phyloP scores from a whole-genome alignment of 1,140 invertebrate genomes.

The Drosophila azteca region DNA sequence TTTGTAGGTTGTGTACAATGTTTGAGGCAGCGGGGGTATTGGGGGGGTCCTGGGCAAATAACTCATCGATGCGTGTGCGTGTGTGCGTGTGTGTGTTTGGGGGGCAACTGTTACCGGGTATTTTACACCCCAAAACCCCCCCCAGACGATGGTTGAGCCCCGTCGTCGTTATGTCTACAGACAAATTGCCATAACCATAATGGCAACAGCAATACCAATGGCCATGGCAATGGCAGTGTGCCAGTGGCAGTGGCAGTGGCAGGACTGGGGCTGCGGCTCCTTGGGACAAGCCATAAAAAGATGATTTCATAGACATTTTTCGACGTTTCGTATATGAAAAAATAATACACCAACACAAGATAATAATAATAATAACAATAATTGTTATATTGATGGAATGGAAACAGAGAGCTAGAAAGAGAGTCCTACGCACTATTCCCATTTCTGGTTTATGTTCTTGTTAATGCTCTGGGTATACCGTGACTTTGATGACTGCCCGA shows the following conservation, averaged over 20 bases:
- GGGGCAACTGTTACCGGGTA: slow-evolving; percentile 71
- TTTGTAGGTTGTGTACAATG: slow-evolving; percentile 8
- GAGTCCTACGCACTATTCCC: slow-evolving; percentile 33
- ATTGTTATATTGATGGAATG: slow-evolving; percentile 77
- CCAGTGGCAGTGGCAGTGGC: background rate
- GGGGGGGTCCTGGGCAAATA: slow-evolving; percentile 54
- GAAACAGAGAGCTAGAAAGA: background rate
- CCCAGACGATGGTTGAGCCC: background rate
- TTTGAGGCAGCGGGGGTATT: slow-evolving; percentile 1
- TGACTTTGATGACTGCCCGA: slow-evolving; percentile 35
- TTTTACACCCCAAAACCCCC: slow-evolving; percentile 54
- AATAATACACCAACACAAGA: slow-evolving; percentile 68
- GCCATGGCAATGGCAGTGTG: slow-evolving; percentile 24
- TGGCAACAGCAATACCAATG: slow-evolving; percentile 44
- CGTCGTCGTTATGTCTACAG: slow-evolving; percentile 75
- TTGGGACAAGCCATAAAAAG: slow-evolving; percentile 68
- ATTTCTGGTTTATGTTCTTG: slow-evolving; percentile 50
- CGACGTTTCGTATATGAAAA: slow-evolving; percentile 62
- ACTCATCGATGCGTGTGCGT: slow-evolving; percentile 74
- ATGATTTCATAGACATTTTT: slow-evolving; percentile 80
- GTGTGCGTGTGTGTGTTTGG: slow-evolving; percentile 32
- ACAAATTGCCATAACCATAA: slow-evolving; percentile 82
- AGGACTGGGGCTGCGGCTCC: background rate
- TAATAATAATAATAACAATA: slow-evolving; percentile 77
- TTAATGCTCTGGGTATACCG: slow-evolving; percentile 43